Conservation (phyloP, 1,140 invertebrate genomes). For the Phortica variegata region DNA sequence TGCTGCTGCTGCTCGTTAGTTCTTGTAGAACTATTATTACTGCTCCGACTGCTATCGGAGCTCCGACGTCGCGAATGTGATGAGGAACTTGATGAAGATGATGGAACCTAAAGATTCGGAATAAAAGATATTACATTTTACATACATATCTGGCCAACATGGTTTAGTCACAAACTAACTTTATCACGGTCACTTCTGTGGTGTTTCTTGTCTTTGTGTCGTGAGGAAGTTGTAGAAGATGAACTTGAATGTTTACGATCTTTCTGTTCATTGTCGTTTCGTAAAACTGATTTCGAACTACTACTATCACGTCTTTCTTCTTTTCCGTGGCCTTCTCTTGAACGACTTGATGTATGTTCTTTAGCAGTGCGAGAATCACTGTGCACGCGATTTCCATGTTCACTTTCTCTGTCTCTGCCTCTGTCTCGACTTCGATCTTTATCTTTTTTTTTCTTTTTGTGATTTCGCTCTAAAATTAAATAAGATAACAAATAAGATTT, state of each 20-base stretch:
- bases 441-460: conserved; percentile 48
- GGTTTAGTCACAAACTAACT: conserved; percentile 20
- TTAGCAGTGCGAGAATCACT: conserved; percentile 8
- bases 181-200: conserved; percentile 32
- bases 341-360: conserved; percentile 3
- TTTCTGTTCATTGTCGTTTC: conserved; percentile 23
- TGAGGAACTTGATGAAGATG: conserved; percentile 38
- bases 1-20: conserved; percentile 7
- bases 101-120: conserved; percentile 23
- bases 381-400: background rate
- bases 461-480: conserved; percentile 35
- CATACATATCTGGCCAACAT: no score
- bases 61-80: conserved; percentile 42
- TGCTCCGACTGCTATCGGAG: conserved; percentile 44
- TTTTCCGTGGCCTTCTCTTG: conserved; percentile 16
- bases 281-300: conserved; percentile 21
- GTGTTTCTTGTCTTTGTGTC: conserved; percentile 38
- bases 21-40: conserved; percentile 37
- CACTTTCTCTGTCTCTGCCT: conserved; percentile 23
- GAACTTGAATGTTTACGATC: conserved; percentile 5
- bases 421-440: conserved; percentile 42
- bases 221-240: conserved; percentile 26
- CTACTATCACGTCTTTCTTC: conserved; percentile 10
- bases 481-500: background rate
- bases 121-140: background rate